Conservation (phyloP, 2,888 invertebrate species). For the Boloria euphrosyne region DNA sequence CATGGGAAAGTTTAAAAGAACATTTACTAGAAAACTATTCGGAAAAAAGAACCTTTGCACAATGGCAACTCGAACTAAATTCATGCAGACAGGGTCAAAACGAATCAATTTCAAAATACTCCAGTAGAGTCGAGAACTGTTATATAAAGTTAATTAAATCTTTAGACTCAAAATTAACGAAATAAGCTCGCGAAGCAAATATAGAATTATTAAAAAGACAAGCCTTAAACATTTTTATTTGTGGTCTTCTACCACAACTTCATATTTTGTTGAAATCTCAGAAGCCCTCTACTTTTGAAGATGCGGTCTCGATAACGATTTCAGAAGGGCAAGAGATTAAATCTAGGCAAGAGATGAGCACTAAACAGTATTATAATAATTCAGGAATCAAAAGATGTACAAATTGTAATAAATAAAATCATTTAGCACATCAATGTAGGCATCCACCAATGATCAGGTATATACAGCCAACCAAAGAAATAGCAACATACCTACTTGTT, state of each 20-base stretch:
- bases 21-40: conserved; percentile 29
- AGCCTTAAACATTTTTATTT: conserved; percentile 48
- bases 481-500: conserved; percentile 24
- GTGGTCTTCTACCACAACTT: conserved; percentile 46
- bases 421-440: conserved; percentile 36
- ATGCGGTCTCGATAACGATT: conserved; percentile 41
- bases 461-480: conserved; percentile 21
- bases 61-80: conserved; percentile 36
- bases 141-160: conserved; percentile 36
- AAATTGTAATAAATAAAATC: conserved; percentile 35
- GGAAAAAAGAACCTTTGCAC: conserved; percentile 28
- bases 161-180: conserved; percentile 27
- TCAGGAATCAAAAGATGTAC: conserved; percentile 25
- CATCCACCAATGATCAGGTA: conserved; percentile 22
- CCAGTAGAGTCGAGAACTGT: conserved; percentile 32
- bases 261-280: conserved; percentile 48
- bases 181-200: conserved; percentile 38
- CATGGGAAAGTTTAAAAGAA: conserved; percentile 13
- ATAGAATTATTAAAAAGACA: conserved; percentile 46
- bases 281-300: conserved; percentile 45
- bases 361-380: conserved; percentile 15
- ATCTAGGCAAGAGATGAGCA: conserved; percentile 40
- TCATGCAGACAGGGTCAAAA: conserved; percentile 30
- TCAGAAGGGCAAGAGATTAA: conserved; percentile 46
- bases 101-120: conserved; percentile 28